A percentile compares a stretch with the other conserved stretches of the same genome.
phyloP scores from a whole-genome alignment of 2,797 vertebrate species.

The Kryptopterus vitreolus region DNA sequence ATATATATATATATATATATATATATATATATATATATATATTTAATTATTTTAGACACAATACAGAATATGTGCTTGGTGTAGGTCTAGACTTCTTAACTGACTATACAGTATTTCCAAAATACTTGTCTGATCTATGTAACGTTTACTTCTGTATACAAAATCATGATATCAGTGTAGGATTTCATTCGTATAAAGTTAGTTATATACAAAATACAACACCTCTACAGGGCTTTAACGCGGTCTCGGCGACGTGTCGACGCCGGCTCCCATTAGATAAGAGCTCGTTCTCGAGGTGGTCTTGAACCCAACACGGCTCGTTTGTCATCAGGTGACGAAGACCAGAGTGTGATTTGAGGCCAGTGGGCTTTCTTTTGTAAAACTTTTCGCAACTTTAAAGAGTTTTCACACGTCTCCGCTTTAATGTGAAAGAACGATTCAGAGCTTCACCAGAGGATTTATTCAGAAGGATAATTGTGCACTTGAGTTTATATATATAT shows the following conservation, averaged over 20 bases:
- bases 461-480: not conserved
- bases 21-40: no score
- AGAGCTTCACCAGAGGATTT: not conserved
- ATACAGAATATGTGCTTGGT: no score
- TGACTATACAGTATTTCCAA: no score
- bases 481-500: not conserved
- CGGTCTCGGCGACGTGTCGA: no score
- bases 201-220: not conserved
- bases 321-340: not conserved
- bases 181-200: not conserved
- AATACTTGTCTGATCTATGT: no score
- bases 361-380: not conserved
- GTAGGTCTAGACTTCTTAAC: no score
- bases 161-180: not conserved
- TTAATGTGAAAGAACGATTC: not conserved
- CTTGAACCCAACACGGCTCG: not conserved
- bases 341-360: not conserved
- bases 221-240: not conserved
- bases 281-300: not conserved
- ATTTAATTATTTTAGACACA: no score
- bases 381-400: not conserved
- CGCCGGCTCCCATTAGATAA: not conserved
- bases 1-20: no score
- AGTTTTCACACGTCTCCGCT: not conserved
- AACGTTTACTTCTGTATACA: not conserved